Conservation (phyloP, 2,888 invertebrate species). For the Kryphioiulus occultus region DNA sequence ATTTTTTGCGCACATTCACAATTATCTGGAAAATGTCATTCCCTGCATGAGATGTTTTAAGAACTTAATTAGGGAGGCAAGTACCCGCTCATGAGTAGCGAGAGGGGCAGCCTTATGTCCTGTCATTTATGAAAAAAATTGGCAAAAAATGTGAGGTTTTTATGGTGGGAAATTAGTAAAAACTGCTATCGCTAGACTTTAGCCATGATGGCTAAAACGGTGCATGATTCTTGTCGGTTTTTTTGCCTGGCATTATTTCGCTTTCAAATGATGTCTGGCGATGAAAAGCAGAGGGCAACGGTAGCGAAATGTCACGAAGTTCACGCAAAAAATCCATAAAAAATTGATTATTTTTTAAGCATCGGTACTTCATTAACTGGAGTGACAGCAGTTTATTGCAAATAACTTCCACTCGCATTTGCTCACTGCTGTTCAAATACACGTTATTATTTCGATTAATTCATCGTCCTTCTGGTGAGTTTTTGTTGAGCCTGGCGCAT, state of each 20-base stretch:
- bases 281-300: conserved; percentile 17
- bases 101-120: neutral
- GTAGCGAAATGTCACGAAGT: conserved; percentile 26
- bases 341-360: conserved; percentile 12
- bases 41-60: neutral
- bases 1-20: neutral
- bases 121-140: neutral
- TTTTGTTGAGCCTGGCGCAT: no score
- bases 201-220: conserved; percentile 18
- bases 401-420: neutral
- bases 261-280: neutral
- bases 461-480: neutral
- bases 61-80: neutral
- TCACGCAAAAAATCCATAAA: conserved; percentile 7
- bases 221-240: neutral
- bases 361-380: neutral
- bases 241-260: neutral
- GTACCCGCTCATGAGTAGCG: neutral
- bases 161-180: conserved; percentile 18
- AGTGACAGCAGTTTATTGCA: conserved; percentile 10
- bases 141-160: neutral
- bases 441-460: neutral
- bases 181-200: neutral
- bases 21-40: neutral
- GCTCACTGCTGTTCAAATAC: neutral